These are phyloP conservation scores for Cosmopolites sordidus DNA, from an alignment of 2,888 invertebrate species.

Conservation along the genomic window DNA sequence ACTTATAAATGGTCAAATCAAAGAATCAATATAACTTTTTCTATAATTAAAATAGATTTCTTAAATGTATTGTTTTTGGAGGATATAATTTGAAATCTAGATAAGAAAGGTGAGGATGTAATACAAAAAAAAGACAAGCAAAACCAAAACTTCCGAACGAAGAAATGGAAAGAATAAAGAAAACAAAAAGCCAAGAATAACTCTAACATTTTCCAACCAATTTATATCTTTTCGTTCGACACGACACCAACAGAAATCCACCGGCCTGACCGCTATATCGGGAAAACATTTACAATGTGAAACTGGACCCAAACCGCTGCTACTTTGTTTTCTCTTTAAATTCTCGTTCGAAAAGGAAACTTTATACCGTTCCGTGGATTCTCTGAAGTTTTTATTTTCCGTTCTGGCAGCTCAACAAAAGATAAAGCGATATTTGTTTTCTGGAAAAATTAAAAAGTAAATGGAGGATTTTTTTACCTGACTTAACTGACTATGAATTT, in stretches of 20 bases:
- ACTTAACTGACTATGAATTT: too few relatives aligned
- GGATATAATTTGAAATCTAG: too few relatives aligned
- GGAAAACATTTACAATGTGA: conserved; percentile 7
- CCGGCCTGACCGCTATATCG: background rate
- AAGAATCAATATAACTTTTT: too few relatives aligned
- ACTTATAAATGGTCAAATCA: too few relatives aligned
- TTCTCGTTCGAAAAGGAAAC: conserved; percentile 3
- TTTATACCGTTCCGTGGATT: background rate
- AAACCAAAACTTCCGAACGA: too few relatives aligned
- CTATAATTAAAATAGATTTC: too few relatives aligned
- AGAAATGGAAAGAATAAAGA: too few relatives aligned
- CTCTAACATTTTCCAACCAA: conserved; percentile 1
- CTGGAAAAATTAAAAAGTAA: conserved; percentile 2
- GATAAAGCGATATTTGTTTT: conserved; percentile 3
- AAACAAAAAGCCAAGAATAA: too few relatives aligned
- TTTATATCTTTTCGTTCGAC: background rate
- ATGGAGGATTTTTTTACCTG: too few relatives aligned
- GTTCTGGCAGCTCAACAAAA: conserved; percentile 1
- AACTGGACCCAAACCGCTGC: background rate
- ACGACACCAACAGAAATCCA: conserved; percentile 1
- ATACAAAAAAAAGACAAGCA: too few relatives aligned
- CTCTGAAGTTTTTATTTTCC: conserved; percentile 6
- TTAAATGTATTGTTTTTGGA: too few relatives aligned
- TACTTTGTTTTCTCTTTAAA: conserved; percentile 4
- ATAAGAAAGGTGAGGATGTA: too few relatives aligned